Conservation (phyloP, 2,113 vertebrate genomes). For the Procavia capensis region DNA sequence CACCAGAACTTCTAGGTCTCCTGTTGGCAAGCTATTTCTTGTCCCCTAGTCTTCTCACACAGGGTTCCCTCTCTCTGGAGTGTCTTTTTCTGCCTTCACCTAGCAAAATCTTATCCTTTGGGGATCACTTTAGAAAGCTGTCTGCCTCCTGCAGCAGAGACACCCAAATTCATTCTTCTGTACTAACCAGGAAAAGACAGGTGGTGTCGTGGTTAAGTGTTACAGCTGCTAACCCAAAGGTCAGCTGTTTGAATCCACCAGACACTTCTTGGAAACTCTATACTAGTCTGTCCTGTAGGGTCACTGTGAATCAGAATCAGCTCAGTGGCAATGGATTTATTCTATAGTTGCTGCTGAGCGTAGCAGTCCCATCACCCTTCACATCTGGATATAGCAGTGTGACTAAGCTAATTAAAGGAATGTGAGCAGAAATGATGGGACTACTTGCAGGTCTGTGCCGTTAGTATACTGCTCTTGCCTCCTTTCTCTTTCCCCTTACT, state of each 20-base stretch:
- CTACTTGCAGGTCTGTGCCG: not conserved
- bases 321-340: too few species aligned
- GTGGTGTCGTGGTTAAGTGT: too few species aligned
- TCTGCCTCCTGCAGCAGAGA: not conserved
- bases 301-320: too few species aligned
- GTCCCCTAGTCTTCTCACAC: not conserved
- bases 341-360: not conserved
- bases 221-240: too few species aligned
- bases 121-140: not conserved
- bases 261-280: too few species aligned
- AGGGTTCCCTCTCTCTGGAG: not conserved
- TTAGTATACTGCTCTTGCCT: not conserved
- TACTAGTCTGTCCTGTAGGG: too few species aligned
- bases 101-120: conserved; percentile 29
- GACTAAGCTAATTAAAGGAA: not conserved
- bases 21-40: conserved; percentile 27
- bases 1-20: not conserved
- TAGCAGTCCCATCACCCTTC: not conserved
- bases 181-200: too few species aligned
- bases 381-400: not conserved
- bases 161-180: conserved; percentile 7
- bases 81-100: conserved; percentile 5
- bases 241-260: too few species aligned
- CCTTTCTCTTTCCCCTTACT: not conserved
- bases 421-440: not conserved